Evolutionary conservation across 2,888 invertebrate genomes (phyloP), one percentile per base, ranked within the genome.

Genomic region (Dryadula phaetusa): DNA sequence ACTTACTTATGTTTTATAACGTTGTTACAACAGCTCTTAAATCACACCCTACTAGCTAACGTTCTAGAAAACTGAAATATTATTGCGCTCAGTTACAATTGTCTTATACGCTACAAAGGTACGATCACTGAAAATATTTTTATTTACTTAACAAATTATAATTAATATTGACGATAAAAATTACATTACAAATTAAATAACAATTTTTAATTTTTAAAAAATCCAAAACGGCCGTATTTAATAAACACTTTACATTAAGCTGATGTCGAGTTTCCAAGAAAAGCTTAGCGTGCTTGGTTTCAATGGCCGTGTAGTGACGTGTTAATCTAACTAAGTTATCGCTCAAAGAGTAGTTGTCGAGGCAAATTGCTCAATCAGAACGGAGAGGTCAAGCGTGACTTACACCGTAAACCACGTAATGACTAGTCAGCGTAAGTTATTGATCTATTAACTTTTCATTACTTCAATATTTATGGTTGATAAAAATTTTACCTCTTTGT

Each of bases 321-420:
- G 77, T 76, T 78, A 77, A 78, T 78, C 77, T 77, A 78, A 75
- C 75, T 70, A 76, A 75, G 76, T 77, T 77, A 78, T 77, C 77
- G 77, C 70, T 67, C 75, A 77, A 76, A 75, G 73, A 76, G 75
- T 73, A 74, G 75, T 77, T 75, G 77, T 75, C 70, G 74, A 72
- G 74, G 77, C 75, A 78, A 78, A 78, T 78, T 77, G 77, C 76
- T 78, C 77, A 77, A 78, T 78, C 78, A 78, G 72, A 76, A 74
- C 70, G 71, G 70, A 75, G 71, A 74, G 77, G 77, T 77, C 77
- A 78, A 77, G 74, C 77, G 77, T 78, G 77, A 74, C 76, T 76
- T 74, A 73, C 75, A 73, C 76, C 76, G 77, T 77, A 74, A 75
- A 74, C 71, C 71, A 72, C 70, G 62, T 78, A 77, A 77, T 76